Conservation (phyloP, 2,113 vertebrate species). For the Dinomys branickii region DNA sequence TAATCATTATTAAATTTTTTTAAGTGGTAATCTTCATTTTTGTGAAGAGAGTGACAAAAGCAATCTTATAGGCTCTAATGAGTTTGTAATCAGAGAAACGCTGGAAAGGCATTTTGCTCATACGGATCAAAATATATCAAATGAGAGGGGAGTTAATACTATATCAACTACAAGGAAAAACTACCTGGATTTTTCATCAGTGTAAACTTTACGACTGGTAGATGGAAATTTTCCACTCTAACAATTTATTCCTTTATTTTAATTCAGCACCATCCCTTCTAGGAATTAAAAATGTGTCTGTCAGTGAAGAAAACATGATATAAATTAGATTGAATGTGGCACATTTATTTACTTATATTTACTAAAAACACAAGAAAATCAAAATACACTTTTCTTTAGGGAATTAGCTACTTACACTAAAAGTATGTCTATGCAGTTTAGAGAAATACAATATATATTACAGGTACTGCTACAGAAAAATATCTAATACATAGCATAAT, state of each 20-base stretch:
- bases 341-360: background rate
- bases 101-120: background rate
- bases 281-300: background rate
- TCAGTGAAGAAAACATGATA: background rate
- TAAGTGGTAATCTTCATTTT: background rate
- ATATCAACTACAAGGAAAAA: background rate
- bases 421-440: background rate
- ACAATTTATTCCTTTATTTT: background rate
- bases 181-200: background rate
- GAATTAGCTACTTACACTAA: background rate
- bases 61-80: background rate
- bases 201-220: background rate
- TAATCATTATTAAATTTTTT: background rate
- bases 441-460: background rate
- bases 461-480: background rate
- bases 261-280: background rate
- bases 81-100: background rate
- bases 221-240: background rate
- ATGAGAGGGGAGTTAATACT: background rate
- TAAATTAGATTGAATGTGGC: background rate
- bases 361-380: background rate
- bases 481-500: background rate
- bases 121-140: background rate
- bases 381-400: background rate
- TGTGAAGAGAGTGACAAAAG: background rate